Percentiles rank a stretch among this genome's conserved stretches.
These are phyloP conservation scores for Xestia sexstrigata DNA, from an alignment of 2,888 invertebrate genomes.

Conservation along the genomic window DNA sequence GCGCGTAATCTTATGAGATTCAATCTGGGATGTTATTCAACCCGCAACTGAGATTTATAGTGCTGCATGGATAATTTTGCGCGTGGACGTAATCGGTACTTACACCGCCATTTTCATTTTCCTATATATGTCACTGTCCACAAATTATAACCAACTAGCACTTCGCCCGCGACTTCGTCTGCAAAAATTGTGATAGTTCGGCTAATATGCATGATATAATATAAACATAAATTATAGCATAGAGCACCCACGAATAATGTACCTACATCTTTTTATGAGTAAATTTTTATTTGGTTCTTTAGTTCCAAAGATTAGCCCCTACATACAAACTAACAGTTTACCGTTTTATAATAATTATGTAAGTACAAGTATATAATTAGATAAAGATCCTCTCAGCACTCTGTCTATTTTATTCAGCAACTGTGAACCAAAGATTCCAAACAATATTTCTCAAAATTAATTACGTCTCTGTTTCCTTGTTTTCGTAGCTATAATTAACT, in stretches of 20 bases:
- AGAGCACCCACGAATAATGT: too few species aligned
- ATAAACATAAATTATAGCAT: too few species aligned
- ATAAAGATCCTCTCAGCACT: too few species aligned
- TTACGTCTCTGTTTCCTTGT: conserved; percentile 42
- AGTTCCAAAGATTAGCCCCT: too few species aligned
- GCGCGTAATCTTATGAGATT: conserved; percentile 4
- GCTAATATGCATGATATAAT: too few species aligned
- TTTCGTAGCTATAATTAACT: conserved; percentile 53
- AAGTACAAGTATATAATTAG: too few species aligned
- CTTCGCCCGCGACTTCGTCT: too few species aligned
- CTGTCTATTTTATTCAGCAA: conserved; percentile 1
- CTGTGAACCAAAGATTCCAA: conserved; percentile 12
- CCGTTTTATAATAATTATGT: too few species aligned
- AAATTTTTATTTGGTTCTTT: too few species aligned
- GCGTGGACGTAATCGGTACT: background rate
- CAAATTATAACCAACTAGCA: background rate
- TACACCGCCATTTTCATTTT: background rate
- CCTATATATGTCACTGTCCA: background rate
- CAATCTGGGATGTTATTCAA: conserved; percentile 27
- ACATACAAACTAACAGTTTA: too few species aligned
- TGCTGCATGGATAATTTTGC: background rate
- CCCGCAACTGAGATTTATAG: conserved; percentile 2
- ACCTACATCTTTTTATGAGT: too few species aligned
- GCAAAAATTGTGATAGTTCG: too few species aligned
- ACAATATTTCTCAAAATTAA: conserved; percentile 36